Evolutionary conservation across 2,113 vertebrate genomes (phyloP).

Genomic region (Lasiurus cinereus): DNA sequence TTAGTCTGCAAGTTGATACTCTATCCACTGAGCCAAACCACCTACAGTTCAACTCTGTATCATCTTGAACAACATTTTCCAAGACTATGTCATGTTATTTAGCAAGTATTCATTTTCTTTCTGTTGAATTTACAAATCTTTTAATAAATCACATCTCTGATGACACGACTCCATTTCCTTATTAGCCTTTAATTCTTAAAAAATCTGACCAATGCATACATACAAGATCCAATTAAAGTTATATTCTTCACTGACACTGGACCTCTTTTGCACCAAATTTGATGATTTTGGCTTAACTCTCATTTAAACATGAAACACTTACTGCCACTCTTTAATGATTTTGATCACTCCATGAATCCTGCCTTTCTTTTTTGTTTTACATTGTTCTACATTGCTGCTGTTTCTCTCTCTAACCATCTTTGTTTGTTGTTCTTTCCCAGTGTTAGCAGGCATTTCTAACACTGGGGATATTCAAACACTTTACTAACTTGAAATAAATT

Average conservation of each 20-base stretch:
- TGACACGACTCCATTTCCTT: background rate
- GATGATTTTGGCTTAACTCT: background rate
- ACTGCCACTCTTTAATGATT: background rate
- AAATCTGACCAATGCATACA: background rate
- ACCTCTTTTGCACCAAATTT: background rate
- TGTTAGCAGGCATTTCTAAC: background rate
- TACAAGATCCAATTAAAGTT: background rate
- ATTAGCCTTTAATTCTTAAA: background rate
- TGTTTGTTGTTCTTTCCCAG: background rate
- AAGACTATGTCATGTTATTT: background rate
- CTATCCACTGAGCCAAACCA: too few relatives aligned
- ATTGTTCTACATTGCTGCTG: background rate
- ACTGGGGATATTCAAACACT: background rate
- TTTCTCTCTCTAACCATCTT: background rate
- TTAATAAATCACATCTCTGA: background rate
- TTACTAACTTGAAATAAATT: background rate
- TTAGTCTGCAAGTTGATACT: too few relatives aligned
- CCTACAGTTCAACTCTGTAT: background rate
- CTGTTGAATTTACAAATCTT: constrained; percentile 11
- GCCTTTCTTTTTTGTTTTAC: background rate
- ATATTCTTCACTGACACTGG: background rate
- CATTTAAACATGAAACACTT: background rate
- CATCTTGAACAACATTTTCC: background rate
- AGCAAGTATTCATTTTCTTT: background rate
- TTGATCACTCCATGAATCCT: background rate